Evolutionary conservation across 2,113 vertebrate genomes (phyloP).

Genomic region (Kryptolebias marmoratus): DNA sequence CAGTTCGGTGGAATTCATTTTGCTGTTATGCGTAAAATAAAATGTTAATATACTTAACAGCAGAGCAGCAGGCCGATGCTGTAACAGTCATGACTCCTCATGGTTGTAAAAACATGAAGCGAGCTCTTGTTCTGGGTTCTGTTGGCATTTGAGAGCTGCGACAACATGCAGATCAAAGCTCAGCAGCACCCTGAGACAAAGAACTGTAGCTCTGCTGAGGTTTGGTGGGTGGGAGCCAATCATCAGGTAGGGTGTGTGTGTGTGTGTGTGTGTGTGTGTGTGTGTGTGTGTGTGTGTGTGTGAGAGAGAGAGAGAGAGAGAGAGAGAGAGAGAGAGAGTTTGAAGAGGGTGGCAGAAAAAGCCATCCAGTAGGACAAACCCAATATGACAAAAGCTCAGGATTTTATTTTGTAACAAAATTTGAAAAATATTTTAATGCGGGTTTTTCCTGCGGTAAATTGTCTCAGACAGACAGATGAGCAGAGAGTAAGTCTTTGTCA

Average conservation of each 20-base stretch:
- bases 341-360: background rate
- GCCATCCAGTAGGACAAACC: background rate
- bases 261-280: background rate
- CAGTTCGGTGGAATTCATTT: slow-evolving; percentile 13
- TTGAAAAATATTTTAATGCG: too few species aligned
- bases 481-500: too few species aligned
- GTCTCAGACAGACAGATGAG: too few species aligned
- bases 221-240: slow-evolving; percentile 35
- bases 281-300: background rate
- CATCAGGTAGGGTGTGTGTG: slow-evolving; percentile 37
- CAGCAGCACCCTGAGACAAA: slow-evolving; percentile 21
- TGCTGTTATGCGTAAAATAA: background rate
- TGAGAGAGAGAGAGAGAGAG: too few species aligned
- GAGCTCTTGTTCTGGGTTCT: slow-evolving; percentile 44
- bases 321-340: background rate
- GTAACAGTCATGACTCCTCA: slow-evolving; percentile 16
- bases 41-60: slow-evolving; percentile 19
- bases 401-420: slow-evolving; percentile 26
- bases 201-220: slow-evolving; percentile 35
- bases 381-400: slow-evolving; percentile 7
- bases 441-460: too few species aligned
- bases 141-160: slow-evolving; percentile 31
- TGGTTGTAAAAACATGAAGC: slow-evolving; percentile 48
- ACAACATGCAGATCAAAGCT: slow-evolving; percentile 58
- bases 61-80: slow-evolving; percentile 25